A percentile compares a stretch with the other conserved stretches of the same genome.
Conservation (phyloP, 1,140 invertebrate species). For the Bathynomus jamesi region DNA sequence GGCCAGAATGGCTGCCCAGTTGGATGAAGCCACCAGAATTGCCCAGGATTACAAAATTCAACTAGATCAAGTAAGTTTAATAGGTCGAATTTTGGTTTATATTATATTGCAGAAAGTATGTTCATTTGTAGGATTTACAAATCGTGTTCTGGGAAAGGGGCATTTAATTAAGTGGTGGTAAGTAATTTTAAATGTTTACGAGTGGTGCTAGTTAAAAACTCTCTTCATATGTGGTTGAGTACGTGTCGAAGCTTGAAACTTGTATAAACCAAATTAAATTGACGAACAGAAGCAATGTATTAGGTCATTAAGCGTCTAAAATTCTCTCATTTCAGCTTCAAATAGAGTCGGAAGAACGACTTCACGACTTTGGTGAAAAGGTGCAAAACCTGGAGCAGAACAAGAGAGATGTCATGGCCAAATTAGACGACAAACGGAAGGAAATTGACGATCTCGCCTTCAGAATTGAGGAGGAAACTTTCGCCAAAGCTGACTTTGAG, state of each 20-base stretch:
- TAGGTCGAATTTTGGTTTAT: neutral
- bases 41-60: constrained; percentile 47
- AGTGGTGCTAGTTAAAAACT: no score
- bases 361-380: constrained; percentile 76
- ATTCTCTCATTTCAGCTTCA: constrained; percentile 16
- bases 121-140: no score
- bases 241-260: no score
- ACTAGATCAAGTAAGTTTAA: constrained; percentile 22
- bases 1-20: constrained; percentile 59
- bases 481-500: constrained; percentile 41
- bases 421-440: constrained; percentile 74
- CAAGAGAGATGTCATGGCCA: constrained; percentile 55
- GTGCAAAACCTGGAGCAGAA: constrained; percentile 60
- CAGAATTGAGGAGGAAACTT: constrained; percentile 49
- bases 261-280: no score
- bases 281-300: no score
- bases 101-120: no score
- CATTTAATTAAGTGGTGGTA: no score
- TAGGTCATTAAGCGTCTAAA: no score
- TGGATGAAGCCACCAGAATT: constrained; percentile 50
- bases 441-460: constrained; percentile 88
- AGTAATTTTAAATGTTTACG: no score
- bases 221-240: no score
- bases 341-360: constrained; percentile 47
- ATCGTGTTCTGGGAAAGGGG: no score